Base-by-base conservation (phyloP, 2,113 vertebrate genomes). In the Percina caprodes region DNA sequence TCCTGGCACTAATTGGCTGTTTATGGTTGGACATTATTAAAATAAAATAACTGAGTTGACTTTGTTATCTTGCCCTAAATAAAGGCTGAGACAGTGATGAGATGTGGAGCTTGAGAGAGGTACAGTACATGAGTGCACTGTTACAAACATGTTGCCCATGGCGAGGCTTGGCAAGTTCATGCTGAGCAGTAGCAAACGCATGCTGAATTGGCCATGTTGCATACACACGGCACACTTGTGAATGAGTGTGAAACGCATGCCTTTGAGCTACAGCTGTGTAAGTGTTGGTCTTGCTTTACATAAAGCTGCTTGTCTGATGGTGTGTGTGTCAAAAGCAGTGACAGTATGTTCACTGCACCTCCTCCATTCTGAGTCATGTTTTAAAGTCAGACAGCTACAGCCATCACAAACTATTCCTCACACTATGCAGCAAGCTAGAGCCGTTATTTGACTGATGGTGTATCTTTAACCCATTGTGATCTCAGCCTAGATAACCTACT, bases 1-100 rank as follows among this genome's bases (percentile, higher is more conserved):
- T 26, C 23, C 74, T 45, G n/a, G 63, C 86, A 77, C 77, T 91
- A 90, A 92, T 83, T 90, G 88, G 70, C 70, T 62, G 26, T 78
- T 80, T 62, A 82, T 62, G 59, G 56, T 69, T 69, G 65, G 77
- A 79, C 73, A 33, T 77, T 74, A 75, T 62, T 68, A 67, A 77
- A 55, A 18, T 51, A 52, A 65, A 73, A 49, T 76, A 77, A 18
- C 10, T 0, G 54, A 74, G 69, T 62, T 46, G 52, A 76, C 71
- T 2, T 84, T 60, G 75, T 90, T 86, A 69, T 86, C 14, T 63
- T 75, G 70, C 2, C 66, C 74, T 58, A 77, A 23, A 30, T 88
- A 73, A 52, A 19, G 70, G 26, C 62, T 39, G 71, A 81, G 84
- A 84, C 46, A 42, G n/a, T 75, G 77, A 77, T 68, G 82, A 72